These are phyloP conservation scores for Platypus cylindrus DNA, from an alignment of 2,888 invertebrate genomes.

Conservation along the genomic window DNA sequence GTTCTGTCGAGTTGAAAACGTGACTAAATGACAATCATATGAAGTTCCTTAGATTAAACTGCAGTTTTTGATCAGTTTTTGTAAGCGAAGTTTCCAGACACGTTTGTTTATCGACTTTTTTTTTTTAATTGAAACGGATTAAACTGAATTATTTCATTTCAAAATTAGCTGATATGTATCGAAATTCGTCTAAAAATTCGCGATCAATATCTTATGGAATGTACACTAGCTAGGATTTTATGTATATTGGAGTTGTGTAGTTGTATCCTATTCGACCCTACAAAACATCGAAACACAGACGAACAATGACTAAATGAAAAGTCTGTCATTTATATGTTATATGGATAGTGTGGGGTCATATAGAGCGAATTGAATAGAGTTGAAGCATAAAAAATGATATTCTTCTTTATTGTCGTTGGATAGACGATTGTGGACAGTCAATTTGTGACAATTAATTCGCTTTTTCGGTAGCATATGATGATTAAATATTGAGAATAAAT, in stretches of 20 bases:
- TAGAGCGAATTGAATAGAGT: constrained; percentile 3
- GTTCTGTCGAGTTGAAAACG: too few species aligned
- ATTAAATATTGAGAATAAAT: constrained; percentile 7
- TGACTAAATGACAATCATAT: too few species aligned
- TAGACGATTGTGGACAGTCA: constrained; percentile 19
- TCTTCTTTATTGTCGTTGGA: constrained; percentile 17
- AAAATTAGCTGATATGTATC: too few species aligned
- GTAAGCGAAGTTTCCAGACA: too few species aligned
- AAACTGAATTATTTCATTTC: too few species aligned
- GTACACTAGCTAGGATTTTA: constrained; percentile 3
- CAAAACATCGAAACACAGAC: constrained; percentile 14
- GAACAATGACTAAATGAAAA: constrained; percentile 23
- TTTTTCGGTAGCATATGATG: neutral
- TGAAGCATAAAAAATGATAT: constrained; percentile 18
- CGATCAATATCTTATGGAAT: too few species aligned
- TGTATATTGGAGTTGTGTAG: constrained; percentile 3
- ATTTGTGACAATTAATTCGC: constrained; percentile 21
- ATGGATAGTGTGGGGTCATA: constrained; percentile 19
- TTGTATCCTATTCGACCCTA: constrained; percentile 12
- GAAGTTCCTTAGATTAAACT: too few species aligned
- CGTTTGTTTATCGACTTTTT: too few species aligned
- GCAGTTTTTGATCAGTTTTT: too few species aligned
- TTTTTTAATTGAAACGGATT: too few species aligned
- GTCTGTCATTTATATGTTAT: constrained; percentile 29
- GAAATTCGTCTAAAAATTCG: too few species aligned